These are phyloP conservation scores for Glareola pratincola DNA, from an alignment of 2,113 vertebrate species.

Conservation along the genomic window DNA sequence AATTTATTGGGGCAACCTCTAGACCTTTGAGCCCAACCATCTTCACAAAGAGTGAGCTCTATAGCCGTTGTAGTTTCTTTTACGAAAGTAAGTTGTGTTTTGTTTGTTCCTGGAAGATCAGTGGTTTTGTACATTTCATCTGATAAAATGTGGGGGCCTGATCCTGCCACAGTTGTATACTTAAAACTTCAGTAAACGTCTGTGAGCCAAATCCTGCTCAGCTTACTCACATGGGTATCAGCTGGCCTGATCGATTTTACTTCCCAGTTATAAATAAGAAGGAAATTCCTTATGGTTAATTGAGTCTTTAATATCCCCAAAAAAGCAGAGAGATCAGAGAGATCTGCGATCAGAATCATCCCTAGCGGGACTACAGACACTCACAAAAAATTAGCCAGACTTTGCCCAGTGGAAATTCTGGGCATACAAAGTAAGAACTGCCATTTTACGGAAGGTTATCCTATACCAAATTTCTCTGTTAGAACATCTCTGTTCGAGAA, in stretches of 20 bases:
- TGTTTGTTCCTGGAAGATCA: background rate
- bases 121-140: background rate
- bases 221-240: background rate
- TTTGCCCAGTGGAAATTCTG: slow-evolving; percentile 25
- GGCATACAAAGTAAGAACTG: background rate
- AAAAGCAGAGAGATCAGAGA: no score
- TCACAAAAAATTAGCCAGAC: background rate
- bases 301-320: slow-evolving; percentile 53
- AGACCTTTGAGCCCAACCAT: background rate
- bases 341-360: slow-evolving; percentile 21
- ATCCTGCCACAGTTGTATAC: background rate
- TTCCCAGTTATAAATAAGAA: slow-evolving; percentile 37
- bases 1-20: background rate
- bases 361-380: background rate
- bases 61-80: background rate
- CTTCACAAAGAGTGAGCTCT: background rate
- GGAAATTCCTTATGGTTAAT: slow-evolving; percentile 52
- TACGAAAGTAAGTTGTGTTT: background rate
- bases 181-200: background rate
- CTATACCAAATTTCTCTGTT: background rate
- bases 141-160: background rate
- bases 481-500: background rate
- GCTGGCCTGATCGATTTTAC: slow-evolving; percentile 33
- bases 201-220: background rate
- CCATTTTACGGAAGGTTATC: slow-evolving; percentile 16